A percentile compares a stretch with the other conserved stretches of the same genome.
Evolutionary conservation across 2,113 vertebrate species (phyloP).

Genomic region (Spilogale gracilis): DNA sequence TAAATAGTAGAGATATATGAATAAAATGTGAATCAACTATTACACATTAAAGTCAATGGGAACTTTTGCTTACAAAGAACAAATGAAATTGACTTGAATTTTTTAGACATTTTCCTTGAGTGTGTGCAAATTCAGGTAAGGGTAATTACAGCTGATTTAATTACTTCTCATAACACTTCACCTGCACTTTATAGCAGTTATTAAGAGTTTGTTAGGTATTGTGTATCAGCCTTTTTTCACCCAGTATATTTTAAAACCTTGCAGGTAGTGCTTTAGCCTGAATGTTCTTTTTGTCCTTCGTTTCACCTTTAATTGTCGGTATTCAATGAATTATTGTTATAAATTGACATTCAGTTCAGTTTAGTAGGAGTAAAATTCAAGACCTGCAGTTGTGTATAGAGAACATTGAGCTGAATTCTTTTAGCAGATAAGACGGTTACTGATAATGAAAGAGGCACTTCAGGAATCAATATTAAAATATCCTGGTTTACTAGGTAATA

Average conservation of each 20-base stretch:
- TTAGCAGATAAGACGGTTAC: neutral
- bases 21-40: neutral
- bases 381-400: neutral
- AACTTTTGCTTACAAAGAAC: neutral
- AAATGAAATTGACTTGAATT: neutral
- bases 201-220: neutral
- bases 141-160: neutral
- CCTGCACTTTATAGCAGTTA: neutral
- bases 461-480: neutral
- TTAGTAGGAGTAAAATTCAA: slow-evolving; percentile 16
- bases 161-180: neutral
- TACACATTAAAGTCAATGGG: neutral
- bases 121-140: neutral
- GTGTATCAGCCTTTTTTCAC: neutral
- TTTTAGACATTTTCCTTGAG: slow-evolving; percentile 16
- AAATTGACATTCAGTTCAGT: neutral
- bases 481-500: neutral
- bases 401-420: neutral
- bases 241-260: slow-evolving; percentile 28
- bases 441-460: neutral
- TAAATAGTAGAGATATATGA: slow-evolving; percentile 28
- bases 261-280: neutral
- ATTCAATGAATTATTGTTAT: slow-evolving; percentile 3
- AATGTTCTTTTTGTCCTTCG: slow-evolving; percentile 26
- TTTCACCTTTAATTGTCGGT: slow-evolving; percentile 49